Percentiles rank a stretch among this genome's conserved stretches.
These are phyloP conservation scores for Mythimna albipuncta DNA, from an alignment of 2,888 invertebrate genomes.

Conservation along the genomic window DNA sequence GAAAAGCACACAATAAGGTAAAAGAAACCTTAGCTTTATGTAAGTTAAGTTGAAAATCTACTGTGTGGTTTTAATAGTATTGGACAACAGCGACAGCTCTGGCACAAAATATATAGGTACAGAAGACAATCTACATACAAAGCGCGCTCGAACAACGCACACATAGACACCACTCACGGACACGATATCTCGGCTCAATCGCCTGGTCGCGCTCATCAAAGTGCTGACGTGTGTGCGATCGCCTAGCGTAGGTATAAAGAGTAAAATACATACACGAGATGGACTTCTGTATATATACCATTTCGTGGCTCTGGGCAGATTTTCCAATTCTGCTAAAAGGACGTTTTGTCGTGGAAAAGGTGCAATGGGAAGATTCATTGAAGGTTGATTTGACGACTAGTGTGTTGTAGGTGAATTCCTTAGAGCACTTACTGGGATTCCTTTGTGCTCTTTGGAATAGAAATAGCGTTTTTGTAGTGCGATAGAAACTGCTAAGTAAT, in stretches of 20 bases:
- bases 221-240: too few species aligned
- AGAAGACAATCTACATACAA: too few species aligned
- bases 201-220: too few species aligned
- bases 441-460: slow-evolving; percentile 7
- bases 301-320: slow-evolving; percentile 18
- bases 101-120: background rate
- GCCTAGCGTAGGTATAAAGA: too few species aligned
- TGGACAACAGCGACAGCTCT: slow-evolving; percentile 38
- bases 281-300: too few species aligned
- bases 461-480: slow-evolving; percentile 5
- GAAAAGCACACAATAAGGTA: slow-evolving; percentile 1
- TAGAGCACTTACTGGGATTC: slow-evolving; percentile 41
- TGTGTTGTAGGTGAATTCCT: slow-evolving; percentile 35
- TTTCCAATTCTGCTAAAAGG: slow-evolving; percentile 59
- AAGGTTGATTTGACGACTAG: slow-evolving; percentile 47
- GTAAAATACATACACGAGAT: too few species aligned
- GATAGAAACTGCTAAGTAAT: background rate
- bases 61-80: slow-evolving; percentile 36
- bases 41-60: background rate
- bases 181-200: too few species aligned
- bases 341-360: slow-evolving; percentile 51
- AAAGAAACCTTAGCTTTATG: background rate
- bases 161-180: too few species aligned
- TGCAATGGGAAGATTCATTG: slow-evolving; percentile 46
- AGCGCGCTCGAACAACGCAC: too few species aligned